Conservation (phyloP, 2,888 invertebrate genomes). For the Trachelus stipa region DNA sequence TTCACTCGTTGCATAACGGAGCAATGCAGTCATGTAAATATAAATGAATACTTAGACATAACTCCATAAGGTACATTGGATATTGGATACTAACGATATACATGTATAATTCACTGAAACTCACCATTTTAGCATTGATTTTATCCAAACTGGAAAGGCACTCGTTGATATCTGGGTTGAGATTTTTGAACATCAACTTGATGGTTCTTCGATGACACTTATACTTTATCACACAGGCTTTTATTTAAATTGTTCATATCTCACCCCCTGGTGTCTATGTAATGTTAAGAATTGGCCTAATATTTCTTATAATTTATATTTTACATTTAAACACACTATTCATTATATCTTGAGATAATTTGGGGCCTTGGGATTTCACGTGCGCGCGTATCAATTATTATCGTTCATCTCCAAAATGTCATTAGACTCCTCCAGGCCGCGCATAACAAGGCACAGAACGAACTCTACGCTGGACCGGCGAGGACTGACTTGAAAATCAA, state of each 20-base stretch:
- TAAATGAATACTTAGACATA: not conserved
- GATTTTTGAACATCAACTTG: not conserved
- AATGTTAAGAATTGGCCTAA: not conserved
- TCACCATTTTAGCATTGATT: not conserved
- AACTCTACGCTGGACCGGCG: constrained; percentile 19
- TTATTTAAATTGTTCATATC: not conserved
- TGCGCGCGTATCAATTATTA: not conserved
- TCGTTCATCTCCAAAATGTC: not conserved
- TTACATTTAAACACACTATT: not conserved
- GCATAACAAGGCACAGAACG: not conserved
- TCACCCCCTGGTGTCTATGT: not conserved
- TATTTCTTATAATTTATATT: not conserved
- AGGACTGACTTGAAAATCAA: constrained; percentile 18
- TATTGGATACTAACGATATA: not conserved
- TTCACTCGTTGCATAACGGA: not conserved
- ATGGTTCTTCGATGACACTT: not conserved
- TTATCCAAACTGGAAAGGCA: not conserved
- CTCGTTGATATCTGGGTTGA: not conserved
- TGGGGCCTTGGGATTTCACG: not conserved
- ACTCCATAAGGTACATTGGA: not conserved
- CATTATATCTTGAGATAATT: constrained; percentile 2
- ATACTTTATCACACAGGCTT: not conserved
- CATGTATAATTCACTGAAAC: not conserved
- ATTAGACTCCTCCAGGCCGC: not conserved
- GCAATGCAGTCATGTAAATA: not conserved